Conservation (phyloP, 1,140 invertebrate genomes). For the Forficula auricularia region DNA sequence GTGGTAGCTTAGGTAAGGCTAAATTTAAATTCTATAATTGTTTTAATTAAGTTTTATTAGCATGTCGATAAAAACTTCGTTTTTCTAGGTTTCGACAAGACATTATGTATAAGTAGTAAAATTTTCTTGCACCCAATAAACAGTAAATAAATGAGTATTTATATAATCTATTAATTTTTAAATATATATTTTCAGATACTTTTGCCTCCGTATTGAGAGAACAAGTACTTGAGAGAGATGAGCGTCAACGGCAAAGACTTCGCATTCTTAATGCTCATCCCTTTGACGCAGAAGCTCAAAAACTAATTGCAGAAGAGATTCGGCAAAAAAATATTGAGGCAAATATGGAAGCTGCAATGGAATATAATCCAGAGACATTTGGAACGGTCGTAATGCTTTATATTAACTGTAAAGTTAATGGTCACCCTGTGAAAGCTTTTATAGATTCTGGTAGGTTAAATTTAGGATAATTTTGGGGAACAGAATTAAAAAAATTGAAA, state of each 20-base stretch:
- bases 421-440: conserved; percentile 89
- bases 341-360: conserved; percentile 97
- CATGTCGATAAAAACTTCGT: background rate
- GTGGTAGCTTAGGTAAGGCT: conserved; percentile 53
- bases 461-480: conserved; percentile 1
- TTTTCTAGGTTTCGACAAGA: no score
- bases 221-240: conserved; percentile 57
- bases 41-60: conserved; percentile 2
- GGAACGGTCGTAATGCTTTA: conserved; percentile 95
- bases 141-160: background rate
- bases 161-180: no score
- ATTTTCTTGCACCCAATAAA: conserved; percentile 2
- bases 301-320: conserved; percentile 88
- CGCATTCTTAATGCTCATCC: conserved; percentile 84
- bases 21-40: background rate
- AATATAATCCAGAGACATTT: conserved; percentile 94
- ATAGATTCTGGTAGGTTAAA: conserved; percentile 68
- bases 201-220: conserved; percentile 68
- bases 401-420: conserved; percentile 90
- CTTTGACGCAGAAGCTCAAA: conserved; percentile 86
- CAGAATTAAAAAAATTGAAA: no score
- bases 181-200: conserved; percentile 37
- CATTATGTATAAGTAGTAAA: background rate
- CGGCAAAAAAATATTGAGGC: conserved; percentile 90
- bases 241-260: conserved; percentile 62